A percentile compares a stretch with the other conserved stretches of the same genome.
phyloP scores from a whole-genome alignment of 2,888 invertebrate genomes.

The Tipula confusa region DNA sequence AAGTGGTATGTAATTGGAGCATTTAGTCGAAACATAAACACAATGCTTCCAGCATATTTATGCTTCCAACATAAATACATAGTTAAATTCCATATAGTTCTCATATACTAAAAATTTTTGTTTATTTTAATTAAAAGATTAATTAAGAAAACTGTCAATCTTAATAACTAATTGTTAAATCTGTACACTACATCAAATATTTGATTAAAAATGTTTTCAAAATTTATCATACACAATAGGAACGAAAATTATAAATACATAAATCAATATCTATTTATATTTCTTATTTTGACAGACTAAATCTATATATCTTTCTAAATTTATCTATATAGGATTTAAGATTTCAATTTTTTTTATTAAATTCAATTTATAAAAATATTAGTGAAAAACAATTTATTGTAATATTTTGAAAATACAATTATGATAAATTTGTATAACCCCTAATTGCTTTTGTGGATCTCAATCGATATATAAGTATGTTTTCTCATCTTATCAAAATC shows the following conservation, averaged over 20 bases:
- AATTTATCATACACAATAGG: neutral
- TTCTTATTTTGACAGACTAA: neutral
- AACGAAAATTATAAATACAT: neutral
- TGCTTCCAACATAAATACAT: too few relatives aligned
- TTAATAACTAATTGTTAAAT: neutral
- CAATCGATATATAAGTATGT: neutral
- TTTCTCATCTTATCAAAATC: neutral
- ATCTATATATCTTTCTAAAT: neutral
- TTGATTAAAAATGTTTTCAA: neutral
- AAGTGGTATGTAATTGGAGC: too few relatives aligned
- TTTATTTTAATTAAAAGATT: too few relatives aligned
- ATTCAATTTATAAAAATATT: neutral
- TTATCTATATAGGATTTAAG: slow-evolving; percentile 15
- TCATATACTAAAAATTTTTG: too few relatives aligned
- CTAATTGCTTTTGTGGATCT: neutral
- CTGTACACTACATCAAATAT: neutral
- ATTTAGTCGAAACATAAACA: too few relatives aligned
- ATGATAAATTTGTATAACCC: neutral
- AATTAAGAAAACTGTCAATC: neutral
- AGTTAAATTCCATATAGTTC: too few relatives aligned
- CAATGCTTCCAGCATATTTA: too few relatives aligned
- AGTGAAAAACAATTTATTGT: neutral
- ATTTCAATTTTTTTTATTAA: neutral
- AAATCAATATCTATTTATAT: neutral
- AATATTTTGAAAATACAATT: neutral